phyloP scores from a whole-genome alignment of 2,113 vertebrate species.

The Solea solea region DNA sequence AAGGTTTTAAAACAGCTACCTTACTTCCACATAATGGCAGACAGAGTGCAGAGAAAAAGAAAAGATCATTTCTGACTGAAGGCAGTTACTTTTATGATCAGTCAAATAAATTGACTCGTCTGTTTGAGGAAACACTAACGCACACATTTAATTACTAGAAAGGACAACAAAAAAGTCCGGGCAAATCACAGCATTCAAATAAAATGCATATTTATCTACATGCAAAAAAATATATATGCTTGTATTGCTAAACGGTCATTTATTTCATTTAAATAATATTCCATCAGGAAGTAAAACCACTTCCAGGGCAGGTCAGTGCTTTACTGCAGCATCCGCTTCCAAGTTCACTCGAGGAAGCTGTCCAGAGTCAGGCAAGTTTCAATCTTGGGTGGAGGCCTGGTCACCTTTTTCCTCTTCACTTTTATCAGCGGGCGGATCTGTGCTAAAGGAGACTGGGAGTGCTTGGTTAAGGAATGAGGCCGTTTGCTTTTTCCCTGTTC shows the following conservation, averaged over 20 bases:
- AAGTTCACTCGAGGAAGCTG: constrained; percentile 76
- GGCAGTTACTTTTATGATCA: background rate
- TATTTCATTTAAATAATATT: no score
- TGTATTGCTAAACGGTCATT: no score
- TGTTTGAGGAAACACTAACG: background rate
- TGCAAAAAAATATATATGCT: no score
- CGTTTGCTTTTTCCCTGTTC: background rate
- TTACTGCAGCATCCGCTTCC: background rate
- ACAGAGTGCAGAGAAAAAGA: no score
- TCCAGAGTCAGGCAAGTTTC: constrained; percentile 74
- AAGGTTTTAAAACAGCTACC: constrained; percentile 5
- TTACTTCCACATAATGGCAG: background rate
- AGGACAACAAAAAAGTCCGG: background rate
- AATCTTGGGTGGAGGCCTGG: constrained; percentile 66
- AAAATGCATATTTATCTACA: no score
- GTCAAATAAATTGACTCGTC: background rate
- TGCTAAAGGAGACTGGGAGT: constrained; percentile 77
- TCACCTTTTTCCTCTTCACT: constrained; percentile 82
- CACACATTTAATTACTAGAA: background rate
- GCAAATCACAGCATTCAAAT: no score
- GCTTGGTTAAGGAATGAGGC: constrained; percentile 61
- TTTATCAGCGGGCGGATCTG: constrained; percentile 82
- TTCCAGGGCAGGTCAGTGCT: background rate
- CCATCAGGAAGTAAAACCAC: no score
- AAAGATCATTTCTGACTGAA: background rate